Base-by-base conservation (phyloP, 2,113 vertebrate genomes). In the Anas platyrhynchos region DNA sequence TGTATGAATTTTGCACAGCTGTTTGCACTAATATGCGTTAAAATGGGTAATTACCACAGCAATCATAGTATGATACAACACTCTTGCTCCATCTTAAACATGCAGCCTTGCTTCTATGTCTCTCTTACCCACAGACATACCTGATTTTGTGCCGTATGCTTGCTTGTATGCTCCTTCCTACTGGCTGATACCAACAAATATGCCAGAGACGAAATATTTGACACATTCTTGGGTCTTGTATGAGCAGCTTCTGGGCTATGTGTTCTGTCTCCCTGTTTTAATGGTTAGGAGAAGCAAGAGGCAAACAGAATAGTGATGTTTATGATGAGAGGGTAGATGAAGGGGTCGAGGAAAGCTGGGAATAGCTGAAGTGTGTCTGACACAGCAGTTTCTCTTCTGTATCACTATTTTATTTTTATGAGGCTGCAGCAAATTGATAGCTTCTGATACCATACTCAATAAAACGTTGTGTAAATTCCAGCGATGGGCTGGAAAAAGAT, bases 321-420 rank as follows among this genome's bases (percentile, higher is more conserved):
- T 97, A 94, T 78, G 92, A 91, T 88, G 79, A 93, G 88, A 96
- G 91, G 91, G 71, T 76, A 93, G 96, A 86, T 68, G 88, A 91
- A 95, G 89, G 95, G 86, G 76, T 93, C 32, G 65, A 95, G 77
- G 88, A 94, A 89, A 89, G 44, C 88, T 89, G 65, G 71, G 83
- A 96, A 95, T 62, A 84, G 79, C 72, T 97, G 78, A 87, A 91
- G 82, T 93, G 83, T 94, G 83, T 97, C 94, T 97, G 86, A 94
- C 83, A 95, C 78, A 96, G 91, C 91, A 94, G 93, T 97, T 97
- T 98, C 88, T 85, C 83, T 93, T 94, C 96, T 94, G 73, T 86
- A 83, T 97, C 94, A 95, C 84, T 97, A 94, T 97, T 97, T 97
- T 97, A 97, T 97, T 97, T 97, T 97, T 97, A 95, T 95, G 97